Base-by-base conservation (phyloP, 2,797 vertebrate genomes). In the Sebastes iracundus region DNA sequence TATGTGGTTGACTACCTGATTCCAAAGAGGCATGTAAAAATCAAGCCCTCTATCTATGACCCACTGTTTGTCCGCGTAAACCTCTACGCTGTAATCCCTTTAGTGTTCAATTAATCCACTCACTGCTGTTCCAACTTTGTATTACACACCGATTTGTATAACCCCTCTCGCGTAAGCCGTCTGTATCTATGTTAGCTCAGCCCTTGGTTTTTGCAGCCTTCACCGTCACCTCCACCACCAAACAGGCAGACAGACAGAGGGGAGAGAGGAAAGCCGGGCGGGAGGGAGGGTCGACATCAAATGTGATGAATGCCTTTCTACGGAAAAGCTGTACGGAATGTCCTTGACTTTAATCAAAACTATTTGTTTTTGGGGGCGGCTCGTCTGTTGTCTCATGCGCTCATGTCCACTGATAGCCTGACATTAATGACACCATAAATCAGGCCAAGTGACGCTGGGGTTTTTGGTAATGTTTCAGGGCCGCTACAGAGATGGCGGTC, bases 341-440 rank as follows among this genome's bases (percentile, higher is more conserved):
- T 98, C 98, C 98, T 99, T 99, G 98, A 97, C 96, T 98, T 99
- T 98, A 99, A 99, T 99, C 97, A 99, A 99, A 99, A 98, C 97
- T 98, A 97, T 99, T 99, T 99, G 97, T 97, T 98, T 98, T 97
- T 97, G 83, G 92, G 46, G 97, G 97, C 95, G 97, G 96, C 96
- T 97, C 96, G 96, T 96, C 97, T 97, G 97, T 97, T 98, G 97
- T 98, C 97, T 98, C 96, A 91, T 97, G 96, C 96, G 96, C 95
- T 98, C 97, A 97, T 97, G 97, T 97, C 97, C 96, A 98, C 97
- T 97, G 97, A 99, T 98, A 97, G 97, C 96, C 97, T 98, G 97
- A 98, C 97, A 98, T 97, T 98, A 98, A 98, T 97, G 97, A 97
- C 97, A 97, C 96, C 96, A 97, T 99, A 97, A 98, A 98, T 98